Evolutionary conservation across 2,113 vertebrate species (phyloP), one percentile per base, ranked within the genome.

Genomic region (Cephalopholis sonnerati): DNA sequence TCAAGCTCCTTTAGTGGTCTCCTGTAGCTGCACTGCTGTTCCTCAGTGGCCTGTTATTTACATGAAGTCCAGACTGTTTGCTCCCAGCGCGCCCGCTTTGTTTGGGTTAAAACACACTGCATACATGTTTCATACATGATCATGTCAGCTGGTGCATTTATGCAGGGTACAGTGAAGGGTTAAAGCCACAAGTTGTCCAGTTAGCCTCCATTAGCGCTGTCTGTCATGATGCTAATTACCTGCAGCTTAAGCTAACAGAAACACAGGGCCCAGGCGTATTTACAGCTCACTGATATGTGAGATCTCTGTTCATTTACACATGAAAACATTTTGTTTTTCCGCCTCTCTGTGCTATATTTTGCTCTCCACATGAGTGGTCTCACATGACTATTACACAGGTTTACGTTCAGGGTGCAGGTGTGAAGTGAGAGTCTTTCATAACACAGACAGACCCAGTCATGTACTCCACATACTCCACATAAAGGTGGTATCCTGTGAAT

Each of bases 241-340:
- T 74, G 44, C 73, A 81, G 85, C 84, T 74, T 68, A 83, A n/a
- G 85, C 74, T 64, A 44, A 41, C 29, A 55, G 63, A 78, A 58
- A 77, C 64, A 68, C 74, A 27, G 57, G 79, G 79, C 32, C 82
- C 74, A 32, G 64, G 72, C 55, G 25, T 69, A 74, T 86, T 88
- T 67, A 66, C 63, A 64, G 62, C 71, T 74, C 62, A 27, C 5
- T 76, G 48, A 24, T 64, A 29, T 44, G 27, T 54, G 22, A 22
- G 48, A 57, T 32, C 4, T 8, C 22, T 44, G 73, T 51, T 70
- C 32, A 10, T 82, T 62, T 53, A 4, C 58, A 50, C 53, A 5
- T 39, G 6, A 10, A 29, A 27, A 22, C 29, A 17, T 44, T 32
- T 9, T 25, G 20, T 22, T 41, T 32, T 81, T 7, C 72, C n/a